phyloP scores from a whole-genome alignment of 1,140 invertebrate species.

The Eufriesea mexicana region DNA sequence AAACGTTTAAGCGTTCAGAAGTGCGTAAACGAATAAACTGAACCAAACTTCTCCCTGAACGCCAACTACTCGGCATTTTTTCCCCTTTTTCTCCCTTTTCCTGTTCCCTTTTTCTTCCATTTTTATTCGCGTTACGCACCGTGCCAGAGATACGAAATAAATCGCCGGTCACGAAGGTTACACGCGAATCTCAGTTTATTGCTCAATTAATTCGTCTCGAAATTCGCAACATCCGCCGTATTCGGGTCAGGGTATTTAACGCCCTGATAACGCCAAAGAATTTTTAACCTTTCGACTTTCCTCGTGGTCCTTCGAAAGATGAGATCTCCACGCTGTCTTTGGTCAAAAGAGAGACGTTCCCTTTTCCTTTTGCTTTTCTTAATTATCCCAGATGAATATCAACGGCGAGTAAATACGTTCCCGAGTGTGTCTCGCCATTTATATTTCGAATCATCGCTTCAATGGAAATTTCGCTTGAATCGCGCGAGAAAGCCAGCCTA shows the following conservation, averaged over 20 bases:
- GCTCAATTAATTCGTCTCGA: not conserved
- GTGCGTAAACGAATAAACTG: conserved; percentile 5
- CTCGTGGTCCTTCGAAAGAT: not conserved
- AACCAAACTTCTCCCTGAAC: not conserved
- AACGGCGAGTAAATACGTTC: not conserved
- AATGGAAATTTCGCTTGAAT: not conserved
- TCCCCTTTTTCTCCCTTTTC: not conserved
- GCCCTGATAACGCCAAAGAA: not conserved
- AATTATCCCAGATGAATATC: not conserved
- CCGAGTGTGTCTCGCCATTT: conserved; percentile 10
- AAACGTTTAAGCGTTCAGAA: not conserved
- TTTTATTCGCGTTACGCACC: not conserved
- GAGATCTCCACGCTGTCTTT: not conserved
- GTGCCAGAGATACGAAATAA: no score
- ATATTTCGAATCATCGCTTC: not conserved
- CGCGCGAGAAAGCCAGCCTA: no score
- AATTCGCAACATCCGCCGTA: not conserved
- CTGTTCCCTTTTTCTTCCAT: not conserved
- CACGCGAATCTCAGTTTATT: not conserved
- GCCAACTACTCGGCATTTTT: not conserved
- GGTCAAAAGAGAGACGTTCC: not conserved
- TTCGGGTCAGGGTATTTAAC: conserved; percentile 10
- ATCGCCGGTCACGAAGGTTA: not conserved
- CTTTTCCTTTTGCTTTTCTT: no score
- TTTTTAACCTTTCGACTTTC: not conserved